Conservation (phyloP, 37 sponge, comb jelly and placozoan genomes). For the Halisarca cf. caerulea region DNA sequence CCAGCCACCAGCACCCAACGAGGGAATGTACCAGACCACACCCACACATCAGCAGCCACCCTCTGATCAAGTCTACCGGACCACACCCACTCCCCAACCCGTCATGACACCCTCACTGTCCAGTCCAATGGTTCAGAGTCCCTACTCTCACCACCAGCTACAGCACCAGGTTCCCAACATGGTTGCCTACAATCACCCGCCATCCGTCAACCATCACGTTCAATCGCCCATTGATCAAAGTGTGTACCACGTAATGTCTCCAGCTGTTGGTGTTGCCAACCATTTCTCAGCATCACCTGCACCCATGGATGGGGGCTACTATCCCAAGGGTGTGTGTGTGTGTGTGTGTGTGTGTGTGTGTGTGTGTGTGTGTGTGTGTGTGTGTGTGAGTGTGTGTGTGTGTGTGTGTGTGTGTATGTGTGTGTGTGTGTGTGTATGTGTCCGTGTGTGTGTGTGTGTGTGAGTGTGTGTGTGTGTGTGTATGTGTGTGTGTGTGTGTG, state of each 20-base stretch:
- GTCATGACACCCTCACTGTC: not conserved
- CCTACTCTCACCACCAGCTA: not conserved
- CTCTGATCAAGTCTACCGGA: not conserved
- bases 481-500: not conserved
- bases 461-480: not conserved
- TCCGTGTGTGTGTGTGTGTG: not conserved
- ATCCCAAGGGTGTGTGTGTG: conserved; percentile 9
- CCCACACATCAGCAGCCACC: not conserved
- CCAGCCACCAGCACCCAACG: not conserved
- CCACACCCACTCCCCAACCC: conserved; percentile 14
- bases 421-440: conserved; percentile 26
- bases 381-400: no score
- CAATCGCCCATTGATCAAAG: not conserved
- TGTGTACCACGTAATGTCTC: not conserved
- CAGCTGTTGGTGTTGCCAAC: not conserved
- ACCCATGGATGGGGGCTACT: no score
- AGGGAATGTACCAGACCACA: not conserved
- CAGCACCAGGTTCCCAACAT: not conserved
- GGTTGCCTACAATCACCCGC: not conserved
- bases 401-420: not conserved
- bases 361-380: conserved; percentile 33
- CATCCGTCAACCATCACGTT: not conserved
- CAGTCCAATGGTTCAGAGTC: not conserved
- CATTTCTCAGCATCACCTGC: no score
- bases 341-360: conserved; percentile 38